phyloP scores from a whole-genome alignment of 2,113 vertebrate genomes.

The Lophochroa leadbeateri region DNA sequence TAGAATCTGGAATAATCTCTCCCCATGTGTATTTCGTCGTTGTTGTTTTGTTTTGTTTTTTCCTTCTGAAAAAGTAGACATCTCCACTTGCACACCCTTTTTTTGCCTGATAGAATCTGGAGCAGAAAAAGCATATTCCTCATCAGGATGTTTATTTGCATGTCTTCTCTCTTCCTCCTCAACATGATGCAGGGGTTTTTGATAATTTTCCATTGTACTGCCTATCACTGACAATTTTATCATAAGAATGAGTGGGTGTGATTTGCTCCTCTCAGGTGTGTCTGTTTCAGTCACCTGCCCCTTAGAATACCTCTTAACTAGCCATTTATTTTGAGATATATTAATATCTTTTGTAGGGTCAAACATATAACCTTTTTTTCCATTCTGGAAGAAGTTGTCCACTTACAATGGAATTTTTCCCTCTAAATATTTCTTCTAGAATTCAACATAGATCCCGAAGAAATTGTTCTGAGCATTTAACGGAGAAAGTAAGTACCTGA shows the following conservation, averaged over 20 bases:
- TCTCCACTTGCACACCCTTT: neutral
- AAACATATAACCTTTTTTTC: neutral
- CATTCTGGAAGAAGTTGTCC: neutral
- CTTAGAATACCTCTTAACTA: neutral
- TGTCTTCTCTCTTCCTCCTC: neutral
- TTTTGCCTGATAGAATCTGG: neutral
- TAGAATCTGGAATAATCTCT: neutral
- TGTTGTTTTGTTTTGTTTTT: neutral
- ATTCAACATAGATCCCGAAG: neutral
- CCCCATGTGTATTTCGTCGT: neutral
- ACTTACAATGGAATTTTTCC: neutral
- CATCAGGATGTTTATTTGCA: neutral
- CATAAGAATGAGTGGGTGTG: neutral
- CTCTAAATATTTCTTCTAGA: neutral
- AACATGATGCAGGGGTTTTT: neutral
- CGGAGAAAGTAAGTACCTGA: neutral
- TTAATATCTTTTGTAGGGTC: neutral
- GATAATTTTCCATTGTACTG: neutral
- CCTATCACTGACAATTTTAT: neutral
- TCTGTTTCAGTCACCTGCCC: neutral
- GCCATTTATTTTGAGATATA: neutral
- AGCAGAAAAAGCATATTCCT: neutral
- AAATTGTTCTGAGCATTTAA: neutral
- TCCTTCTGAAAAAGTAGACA: neutral
- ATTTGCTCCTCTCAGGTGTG: neutral